Evolutionary conservation across 2,888 invertebrate species (phyloP), one percentile per base, ranked within the genome.

Genomic region (Cheilosia variabilis): DNA sequence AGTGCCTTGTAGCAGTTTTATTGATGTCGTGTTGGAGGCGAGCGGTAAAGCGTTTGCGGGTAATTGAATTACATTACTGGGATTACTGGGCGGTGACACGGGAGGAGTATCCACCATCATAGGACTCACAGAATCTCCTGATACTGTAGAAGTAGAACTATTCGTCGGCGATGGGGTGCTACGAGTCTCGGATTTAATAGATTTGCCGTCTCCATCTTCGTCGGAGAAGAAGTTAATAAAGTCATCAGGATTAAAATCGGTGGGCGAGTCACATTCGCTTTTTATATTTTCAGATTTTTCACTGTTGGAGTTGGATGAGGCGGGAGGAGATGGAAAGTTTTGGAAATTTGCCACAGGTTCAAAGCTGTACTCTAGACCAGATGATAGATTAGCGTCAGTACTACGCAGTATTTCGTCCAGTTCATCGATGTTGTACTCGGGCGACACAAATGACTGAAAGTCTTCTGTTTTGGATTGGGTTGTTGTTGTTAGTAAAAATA

Each of bases 161-260:
- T 88, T 88, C 41, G 91, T 90, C 0, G 92, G 91, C 1, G 92
- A 92, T 0, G 92, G 91, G 2, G 91, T 91, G 50, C 89, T 88
- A 0, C 92, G 89, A 55, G 88, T 87, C 45, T 66, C 87, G 19
- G 73, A 88, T 60, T 86, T 89, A 19, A 66, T 37, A 0, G 82
- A 79, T 57, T 87, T 87, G 3, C 75, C 75, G 9, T 89, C 89
- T 13, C 89, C 89, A 71, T 90, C 90, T 65, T 89, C 89, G 27
- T 88, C 89, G 50, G 88, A 89, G 4, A 89, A 87, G 17, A 89
- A 89, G 77, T 90, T 91, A 7, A 91, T 88, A 73, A 91, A 90
- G 60, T 91, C 91, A 69, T 90, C 90, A 1, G 91, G 89, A 87
- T 91, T 90, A 41, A 90, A 90, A 50, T 87, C 55, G 77, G 88